phyloP scores from a whole-genome alignment of 2,113 vertebrate genomes.

The Dicerorhinus sumatrensis region DNA sequence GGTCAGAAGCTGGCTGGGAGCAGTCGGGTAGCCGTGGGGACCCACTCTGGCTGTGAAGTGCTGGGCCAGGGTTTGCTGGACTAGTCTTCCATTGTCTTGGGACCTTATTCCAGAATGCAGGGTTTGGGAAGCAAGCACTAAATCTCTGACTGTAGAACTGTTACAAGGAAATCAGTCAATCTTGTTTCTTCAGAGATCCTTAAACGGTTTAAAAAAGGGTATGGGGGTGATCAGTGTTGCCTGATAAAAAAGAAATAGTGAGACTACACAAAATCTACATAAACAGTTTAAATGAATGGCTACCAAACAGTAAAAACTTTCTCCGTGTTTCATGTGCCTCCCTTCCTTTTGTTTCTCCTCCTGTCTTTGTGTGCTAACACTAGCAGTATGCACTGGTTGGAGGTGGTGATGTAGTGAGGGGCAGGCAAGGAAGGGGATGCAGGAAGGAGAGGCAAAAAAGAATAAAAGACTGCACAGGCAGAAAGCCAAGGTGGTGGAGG shows the following conservation, averaged over 20 bases:
- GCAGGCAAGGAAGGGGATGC: not conserved
- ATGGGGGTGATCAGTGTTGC: not conserved
- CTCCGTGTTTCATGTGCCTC: not conserved
- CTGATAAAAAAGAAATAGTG: not conserved
- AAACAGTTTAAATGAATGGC: not conserved
- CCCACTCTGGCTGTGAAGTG: not conserved
- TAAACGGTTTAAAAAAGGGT: not conserved
- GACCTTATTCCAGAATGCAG: not conserved
- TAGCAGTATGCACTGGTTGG: not conserved
- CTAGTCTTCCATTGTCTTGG: not conserved
- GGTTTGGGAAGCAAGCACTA: not conserved
- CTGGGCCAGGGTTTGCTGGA: not conserved
- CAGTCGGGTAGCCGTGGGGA: not conserved
- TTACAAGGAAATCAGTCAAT: not conserved
- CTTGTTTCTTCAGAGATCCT: not conserved
- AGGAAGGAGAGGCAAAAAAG: not conserved
- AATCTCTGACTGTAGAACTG: not conserved
- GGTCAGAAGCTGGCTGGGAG: not conserved
- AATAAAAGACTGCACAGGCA: not conserved
- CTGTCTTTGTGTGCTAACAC: not conserved
- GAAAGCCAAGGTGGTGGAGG: not conserved
- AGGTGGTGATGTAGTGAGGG: not conserved
- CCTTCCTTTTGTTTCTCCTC: not conserved
- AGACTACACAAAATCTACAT: not conserved
- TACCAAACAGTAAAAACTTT: not conserved